Evolutionary conservation across 2,797 vertebrate species (phyloP).

Genomic region (Sternarchorhynchus goeldii): DNA sequence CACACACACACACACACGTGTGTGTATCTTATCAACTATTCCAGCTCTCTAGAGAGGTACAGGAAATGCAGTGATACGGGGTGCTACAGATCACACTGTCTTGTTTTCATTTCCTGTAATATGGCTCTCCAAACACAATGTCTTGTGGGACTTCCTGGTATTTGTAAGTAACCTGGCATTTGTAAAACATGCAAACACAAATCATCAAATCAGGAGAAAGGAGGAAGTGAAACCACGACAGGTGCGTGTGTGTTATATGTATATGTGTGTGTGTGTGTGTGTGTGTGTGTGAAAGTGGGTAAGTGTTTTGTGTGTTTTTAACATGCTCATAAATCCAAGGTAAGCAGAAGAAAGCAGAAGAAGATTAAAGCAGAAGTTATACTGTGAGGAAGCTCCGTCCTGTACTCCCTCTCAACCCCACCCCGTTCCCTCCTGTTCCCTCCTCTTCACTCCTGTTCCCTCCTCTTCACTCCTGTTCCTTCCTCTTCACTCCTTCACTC

Average conservation of each 20-base stretch:
- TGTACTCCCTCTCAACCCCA: neutral
- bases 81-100: conserved; percentile 33
- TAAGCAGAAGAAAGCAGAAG: conserved; percentile 46
- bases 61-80: conserved; percentile 43
- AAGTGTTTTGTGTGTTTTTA: neutral
- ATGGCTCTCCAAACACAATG: conserved; percentile 16
- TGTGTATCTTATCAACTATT: conserved; percentile 6
- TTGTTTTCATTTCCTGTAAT: conserved; percentile 38
- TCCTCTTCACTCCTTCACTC: too few relatives aligned
- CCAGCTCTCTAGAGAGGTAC: conserved; percentile 14
- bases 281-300: neutral
- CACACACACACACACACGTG: conserved; percentile 20
- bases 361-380: conserved; percentile 40
- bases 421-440: neutral
- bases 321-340: conserved; percentile 40
- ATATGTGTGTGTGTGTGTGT: conserved; percentile 1
- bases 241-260: conserved; percentile 51
- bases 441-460: too few relatives aligned
- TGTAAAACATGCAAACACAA: conserved; percentile 2
- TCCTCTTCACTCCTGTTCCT: too few relatives aligned
- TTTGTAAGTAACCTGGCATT: conserved; percentile 14
- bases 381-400: neutral
- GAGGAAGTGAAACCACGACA: conserved; percentile 39
- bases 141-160: conserved; percentile 45
- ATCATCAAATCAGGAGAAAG: conserved; percentile 16